Evolutionary conservation across 2,797 vertebrate species (phyloP).

Genomic region (Rhincodon typus): DNA sequence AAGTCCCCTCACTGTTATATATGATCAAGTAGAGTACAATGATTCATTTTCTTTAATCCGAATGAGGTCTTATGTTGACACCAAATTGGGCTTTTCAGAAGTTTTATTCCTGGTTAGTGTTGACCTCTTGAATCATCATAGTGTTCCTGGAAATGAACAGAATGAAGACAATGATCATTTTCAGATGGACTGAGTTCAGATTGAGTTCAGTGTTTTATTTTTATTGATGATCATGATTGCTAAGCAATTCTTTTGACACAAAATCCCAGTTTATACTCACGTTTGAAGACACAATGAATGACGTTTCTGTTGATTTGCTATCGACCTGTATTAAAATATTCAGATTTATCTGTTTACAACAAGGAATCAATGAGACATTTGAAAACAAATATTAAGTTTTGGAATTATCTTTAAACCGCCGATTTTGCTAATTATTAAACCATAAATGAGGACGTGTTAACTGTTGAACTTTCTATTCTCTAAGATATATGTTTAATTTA

Average conservation of each 20-base stretch:
- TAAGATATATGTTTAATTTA: not conserved
- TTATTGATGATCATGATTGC: not conserved
- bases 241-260: not conserved
- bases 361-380: not conserved
- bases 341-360: not conserved
- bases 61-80: constrained; percentile 13
- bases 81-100: not conserved
- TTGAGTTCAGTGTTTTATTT: not conserved
- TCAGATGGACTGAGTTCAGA: not conserved
- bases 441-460: not conserved
- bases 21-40: not conserved
- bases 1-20: not conserved
- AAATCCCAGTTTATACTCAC: not conserved
- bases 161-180: not conserved
- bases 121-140: not conserved
- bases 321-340: not conserved
- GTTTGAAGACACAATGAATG: not conserved
- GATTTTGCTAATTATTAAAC: not conserved
- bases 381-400: not conserved
- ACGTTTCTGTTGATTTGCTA: not conserved
- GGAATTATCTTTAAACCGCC: not conserved
- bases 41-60: not conserved
- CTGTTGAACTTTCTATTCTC: not conserved
- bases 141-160: not conserved
- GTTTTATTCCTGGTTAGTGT: not conserved